Conservation (phyloP, 2,888 invertebrate genomes). For the Nomada hirtipes region DNA sequence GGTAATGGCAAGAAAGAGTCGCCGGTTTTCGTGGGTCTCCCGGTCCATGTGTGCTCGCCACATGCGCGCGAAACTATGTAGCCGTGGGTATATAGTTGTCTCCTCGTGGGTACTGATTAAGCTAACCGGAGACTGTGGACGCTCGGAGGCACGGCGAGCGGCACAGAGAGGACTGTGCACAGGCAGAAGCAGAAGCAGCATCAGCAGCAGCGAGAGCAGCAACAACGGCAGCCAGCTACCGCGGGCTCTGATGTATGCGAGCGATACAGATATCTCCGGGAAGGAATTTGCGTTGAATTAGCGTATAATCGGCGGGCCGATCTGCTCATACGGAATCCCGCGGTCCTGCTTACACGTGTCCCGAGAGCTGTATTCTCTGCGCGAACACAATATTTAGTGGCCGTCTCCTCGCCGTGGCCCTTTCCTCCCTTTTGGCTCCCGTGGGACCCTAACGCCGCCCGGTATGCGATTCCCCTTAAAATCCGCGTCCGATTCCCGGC, state of each 20-base stretch:
- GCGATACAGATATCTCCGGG: constrained; percentile 83
- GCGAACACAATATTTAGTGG: constrained; percentile 84
- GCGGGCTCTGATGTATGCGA: constrained; percentile 80
- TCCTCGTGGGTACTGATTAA: constrained; percentile 75
- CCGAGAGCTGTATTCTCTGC: constrained; percentile 82
- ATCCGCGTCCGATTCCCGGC: constrained; percentile 44
- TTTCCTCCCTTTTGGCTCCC: constrained; percentile 57
- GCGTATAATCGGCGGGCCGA: constrained; percentile 84
- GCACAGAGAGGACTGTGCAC: constrained; percentile 26
- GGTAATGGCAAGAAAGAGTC: constrained; percentile 4
- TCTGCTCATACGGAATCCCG: constrained; percentile 83
- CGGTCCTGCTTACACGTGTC: constrained; percentile 83
- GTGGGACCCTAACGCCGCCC: constrained; percentile 61
- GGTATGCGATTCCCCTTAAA: constrained; percentile 69
- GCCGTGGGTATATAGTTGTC: constrained; percentile 73
- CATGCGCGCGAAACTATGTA: constrained; percentile 69
- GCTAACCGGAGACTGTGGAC: constrained; percentile 56
- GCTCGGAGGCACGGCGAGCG: constrained; percentile 46
- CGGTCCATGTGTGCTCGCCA: constrained; percentile 51
- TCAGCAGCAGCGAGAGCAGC: constrained; percentile 43
- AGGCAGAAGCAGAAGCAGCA: constrained; percentile 25
- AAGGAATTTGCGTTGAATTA: constrained; percentile 84
- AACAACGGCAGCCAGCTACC: constrained; percentile 64
- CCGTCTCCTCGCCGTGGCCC: constrained; percentile 66
- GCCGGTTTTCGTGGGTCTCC: constrained; percentile 48